Evolutionary conservation across 2,888 invertebrate species (phyloP), one percentile per base, ranked within the genome.

Genomic region (Flexamia atlantica): DNA sequence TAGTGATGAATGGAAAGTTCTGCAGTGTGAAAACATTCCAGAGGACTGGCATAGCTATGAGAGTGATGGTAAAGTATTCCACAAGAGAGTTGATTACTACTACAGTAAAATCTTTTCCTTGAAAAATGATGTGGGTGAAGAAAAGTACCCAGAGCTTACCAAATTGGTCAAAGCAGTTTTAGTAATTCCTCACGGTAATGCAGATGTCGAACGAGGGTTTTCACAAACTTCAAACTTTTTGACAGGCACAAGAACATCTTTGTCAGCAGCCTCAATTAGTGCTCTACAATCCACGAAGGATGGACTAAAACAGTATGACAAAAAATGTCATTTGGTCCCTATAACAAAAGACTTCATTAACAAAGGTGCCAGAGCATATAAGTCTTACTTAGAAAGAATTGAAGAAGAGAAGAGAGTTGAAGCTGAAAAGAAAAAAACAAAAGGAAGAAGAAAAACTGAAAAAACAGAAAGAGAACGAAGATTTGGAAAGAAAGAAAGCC

Each of bases 271-370:
- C n/a, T 53, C 53, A 4, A 53, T 42, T 32, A 23, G 36, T 42
- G 32, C 32, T n/a, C 3, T 74, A n/a, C 74, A 74, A 36, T 10
- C 36, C 14, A 17, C 40, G 2, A 74, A 74, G 23, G 74, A 30
- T 36, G 74, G 74, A 3, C 30, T 74, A 74, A 74, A 32, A 32
- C 4, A 74, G 74, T 36, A 4, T 36, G 9, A 32, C 74, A 74
- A 74, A 14, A 74, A 74, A 32, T 7, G 10, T 36, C 74, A 30
- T 32, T 32, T 30, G 4, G 40, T 32, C 14, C 74, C 74, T 32
- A 74, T 74, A 10, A 74, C 32, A 10, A 74, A 74, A 32, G 74
- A 74, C 14, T 74, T 74, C 5, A n/a, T n/a, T n/a, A n/a, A n/a
- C n/a, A n/a, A n/a, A n/a, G n/a, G n/a, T n/a, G n/a, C n/a, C n/a